Conservation (phyloP, 2,797 vertebrate species). For the Pantherophis alleghaniensis region DNA sequence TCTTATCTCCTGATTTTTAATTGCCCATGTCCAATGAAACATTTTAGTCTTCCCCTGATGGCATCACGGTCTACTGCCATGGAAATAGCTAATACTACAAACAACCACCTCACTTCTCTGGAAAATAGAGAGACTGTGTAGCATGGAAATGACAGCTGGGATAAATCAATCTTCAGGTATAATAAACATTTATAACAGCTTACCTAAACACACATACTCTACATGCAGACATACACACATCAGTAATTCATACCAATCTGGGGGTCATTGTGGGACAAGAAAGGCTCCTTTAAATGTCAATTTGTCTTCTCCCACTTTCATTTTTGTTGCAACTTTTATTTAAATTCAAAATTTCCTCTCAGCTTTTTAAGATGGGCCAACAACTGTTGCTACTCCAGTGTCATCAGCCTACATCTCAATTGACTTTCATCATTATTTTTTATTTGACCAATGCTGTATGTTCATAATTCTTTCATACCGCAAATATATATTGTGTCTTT, state of each 20-base stretch:
- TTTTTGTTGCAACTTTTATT: background rate
- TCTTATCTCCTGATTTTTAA: constrained; percentile 70
- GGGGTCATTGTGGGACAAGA: background rate
- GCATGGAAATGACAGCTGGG: constrained; percentile 44
- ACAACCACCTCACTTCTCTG: constrained; percentile 61
- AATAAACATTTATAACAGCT: constrained; percentile 19
- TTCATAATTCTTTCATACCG: background rate
- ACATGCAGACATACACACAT: background rate
- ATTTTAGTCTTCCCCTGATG: constrained; percentile 62
- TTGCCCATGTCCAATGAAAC: constrained; percentile 62
- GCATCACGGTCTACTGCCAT: constrained; percentile 70
- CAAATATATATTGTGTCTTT: background rate
- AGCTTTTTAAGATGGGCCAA: background rate
- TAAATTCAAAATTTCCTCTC: background rate
- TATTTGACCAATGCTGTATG: background rate
- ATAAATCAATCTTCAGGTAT: constrained; percentile 27
- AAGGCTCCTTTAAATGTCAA: background rate
- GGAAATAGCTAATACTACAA: constrained; percentile 67
- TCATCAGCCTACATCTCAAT: background rate
- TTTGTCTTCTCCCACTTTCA: background rate
- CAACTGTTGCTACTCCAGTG: background rate
- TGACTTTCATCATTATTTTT: background rate
- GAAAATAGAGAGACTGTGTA: constrained; percentile 43
- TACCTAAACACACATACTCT: background rate
- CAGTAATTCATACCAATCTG: background rate